A percentile compares a stretch with the other conserved stretches of the same genome.
phyloP scores from a whole-genome alignment of 2,888 invertebrate species.

The Lycophotia porphyrea region DNA sequence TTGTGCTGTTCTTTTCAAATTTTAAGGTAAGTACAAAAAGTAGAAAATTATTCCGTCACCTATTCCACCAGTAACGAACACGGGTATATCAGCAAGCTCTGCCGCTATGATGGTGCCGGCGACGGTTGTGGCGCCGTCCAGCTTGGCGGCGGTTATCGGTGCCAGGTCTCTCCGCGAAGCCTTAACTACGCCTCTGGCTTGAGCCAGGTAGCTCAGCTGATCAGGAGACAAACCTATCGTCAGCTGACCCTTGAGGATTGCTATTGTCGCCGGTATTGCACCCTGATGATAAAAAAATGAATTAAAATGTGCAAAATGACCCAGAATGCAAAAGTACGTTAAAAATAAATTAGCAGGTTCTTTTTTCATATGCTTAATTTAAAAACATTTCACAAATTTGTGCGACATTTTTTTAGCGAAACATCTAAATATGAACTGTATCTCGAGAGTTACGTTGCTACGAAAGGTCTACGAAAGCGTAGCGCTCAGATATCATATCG shows the following conservation, averaged over 20 bases:
- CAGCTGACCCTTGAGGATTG: conserved; percentile 95
- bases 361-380: conserved; percentile 3
- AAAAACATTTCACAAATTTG: conserved; percentile 3
- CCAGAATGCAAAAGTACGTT: neutral
- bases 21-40: neutral
- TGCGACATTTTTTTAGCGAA: neutral
- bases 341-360: neutral
- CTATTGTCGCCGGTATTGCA: conserved; percentile 97
- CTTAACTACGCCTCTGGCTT: conserved; percentile 91
- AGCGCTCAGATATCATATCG: conserved; percentile 29
- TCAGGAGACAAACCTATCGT: conserved; percentile 93
- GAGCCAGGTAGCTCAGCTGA: conserved; percentile 92
- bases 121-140: conserved; percentile 98
- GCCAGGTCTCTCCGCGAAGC: conserved; percentile 97
- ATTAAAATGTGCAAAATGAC: neutral
- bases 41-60: conserved; percentile 75
- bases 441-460: conserved; percentile 43
- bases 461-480: conserved; percentile 53
- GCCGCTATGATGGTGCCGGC: conserved; percentile 97
- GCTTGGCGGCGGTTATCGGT: conserved; percentile 92
- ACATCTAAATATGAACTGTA: conserved; percentile 22
- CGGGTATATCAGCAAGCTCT: conserved; percentile 94
- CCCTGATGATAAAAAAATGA: conserved; percentile 88
- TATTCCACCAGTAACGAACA: conserved; percentile 98
- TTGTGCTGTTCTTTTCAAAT: neutral